A percentile compares a stretch with the other conserved stretches of the same genome.
Evolutionary conservation across 2,888 invertebrate genomes (phyloP).

Genomic region (Campoplex capitator): DNA sequence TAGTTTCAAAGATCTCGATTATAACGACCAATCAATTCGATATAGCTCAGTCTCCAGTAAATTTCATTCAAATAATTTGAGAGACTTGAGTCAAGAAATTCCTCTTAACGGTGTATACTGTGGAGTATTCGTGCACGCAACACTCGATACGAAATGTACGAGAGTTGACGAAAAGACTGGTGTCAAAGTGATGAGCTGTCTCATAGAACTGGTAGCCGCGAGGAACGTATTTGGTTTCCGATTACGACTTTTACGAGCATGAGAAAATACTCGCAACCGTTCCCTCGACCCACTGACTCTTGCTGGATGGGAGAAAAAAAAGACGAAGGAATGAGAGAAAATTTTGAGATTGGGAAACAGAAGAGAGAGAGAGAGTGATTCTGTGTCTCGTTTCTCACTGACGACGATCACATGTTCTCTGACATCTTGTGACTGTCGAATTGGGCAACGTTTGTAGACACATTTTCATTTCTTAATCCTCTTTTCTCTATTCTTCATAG

Average conservation of each 20-base stretch:
- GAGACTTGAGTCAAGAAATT: too few relatives aligned
- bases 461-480: not conserved
- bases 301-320: not conserved
- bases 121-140: not conserved
- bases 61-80: too few relatives aligned
- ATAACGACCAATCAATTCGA: too few relatives aligned
- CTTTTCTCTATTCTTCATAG: not conserved
- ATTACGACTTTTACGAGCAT: conserved; percentile 62
- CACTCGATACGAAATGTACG: conserved; percentile 28
- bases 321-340: conserved; percentile 22
- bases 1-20: too few relatives aligned
- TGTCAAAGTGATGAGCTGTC: conserved; percentile 26
- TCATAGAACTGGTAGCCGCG: conserved; percentile 4
- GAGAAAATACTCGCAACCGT: conserved; percentile 37
- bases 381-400: conserved; percentile 33
- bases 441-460: not conserved
- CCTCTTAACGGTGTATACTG: too few relatives aligned
- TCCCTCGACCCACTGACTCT: not conserved
- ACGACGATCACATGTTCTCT: conserved; percentile 16
- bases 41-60: too few relatives aligned
- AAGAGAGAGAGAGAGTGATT: not conserved
- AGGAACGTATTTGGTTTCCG: conserved; percentile 58
- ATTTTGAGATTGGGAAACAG: not conserved
- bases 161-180: not conserved
- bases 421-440: not conserved